Evolutionary conservation across 2,797 vertebrate genomes (phyloP).

Genomic region (Microctenopoma steveboyesi): DNA sequence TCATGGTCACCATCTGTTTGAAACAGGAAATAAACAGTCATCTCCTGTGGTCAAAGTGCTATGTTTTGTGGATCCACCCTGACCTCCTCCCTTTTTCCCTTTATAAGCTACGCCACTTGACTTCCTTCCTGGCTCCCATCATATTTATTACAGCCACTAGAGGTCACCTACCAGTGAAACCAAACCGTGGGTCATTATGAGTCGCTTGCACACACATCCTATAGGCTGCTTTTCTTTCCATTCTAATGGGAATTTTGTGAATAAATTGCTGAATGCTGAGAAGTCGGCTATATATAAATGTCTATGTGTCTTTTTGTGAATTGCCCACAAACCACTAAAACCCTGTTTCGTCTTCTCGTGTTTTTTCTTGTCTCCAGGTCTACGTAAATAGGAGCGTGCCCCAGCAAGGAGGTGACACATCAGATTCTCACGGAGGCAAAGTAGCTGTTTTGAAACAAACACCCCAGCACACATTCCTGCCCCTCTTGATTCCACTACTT

Average conservation of each 20-base stretch:
- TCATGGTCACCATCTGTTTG: not conserved
- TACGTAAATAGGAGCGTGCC: conserved; percentile 81
- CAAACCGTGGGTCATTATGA: not conserved
- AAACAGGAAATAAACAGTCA: not conserved
- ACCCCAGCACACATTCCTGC: conserved; percentile 58
- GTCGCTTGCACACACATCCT: not conserved
- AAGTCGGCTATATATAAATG: conserved; percentile 1
- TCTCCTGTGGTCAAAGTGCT: not conserved
- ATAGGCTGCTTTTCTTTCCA: conserved; percentile 29
- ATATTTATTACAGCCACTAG: not conserved
- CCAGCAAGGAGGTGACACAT: conserved; percentile 55
- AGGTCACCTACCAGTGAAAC: not conserved
- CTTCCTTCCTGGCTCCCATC: not conserved
- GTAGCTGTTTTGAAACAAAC: conserved; percentile 65
- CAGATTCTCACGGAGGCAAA: conserved; percentile 64
- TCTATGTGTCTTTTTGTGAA: conserved; percentile 1
- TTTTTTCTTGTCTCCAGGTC: conserved; percentile 77
- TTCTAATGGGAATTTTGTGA: conserved; percentile 51
- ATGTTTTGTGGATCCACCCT: not conserved
- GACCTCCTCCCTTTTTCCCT: not conserved
- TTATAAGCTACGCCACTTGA: too few species aligned
- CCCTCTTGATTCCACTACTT: conserved; percentile 57
- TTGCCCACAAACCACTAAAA: conserved; percentile 36
- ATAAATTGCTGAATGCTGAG: conserved; percentile 44
- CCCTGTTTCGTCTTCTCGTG: conserved; percentile 35